Base-by-base conservation (phyloP, 2,113 vertebrate genomes). In the Cisticola juncidis region DNA sequence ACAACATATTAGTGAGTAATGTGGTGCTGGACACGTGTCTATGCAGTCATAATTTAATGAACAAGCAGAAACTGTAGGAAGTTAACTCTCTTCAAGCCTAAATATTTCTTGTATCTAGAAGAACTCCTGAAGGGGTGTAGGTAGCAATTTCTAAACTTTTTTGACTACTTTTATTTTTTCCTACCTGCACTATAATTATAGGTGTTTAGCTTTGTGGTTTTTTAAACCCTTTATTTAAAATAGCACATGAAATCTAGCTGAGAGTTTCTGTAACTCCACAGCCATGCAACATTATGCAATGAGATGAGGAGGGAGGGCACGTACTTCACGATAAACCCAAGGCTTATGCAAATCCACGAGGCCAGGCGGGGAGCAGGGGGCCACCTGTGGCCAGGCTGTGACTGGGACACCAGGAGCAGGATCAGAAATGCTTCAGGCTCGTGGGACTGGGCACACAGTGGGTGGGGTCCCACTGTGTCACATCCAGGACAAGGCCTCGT, bases 301-400 rank as follows among this genome's bases (percentile, higher is more conserved):
- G 44, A 8, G 45, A 9, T 15, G 38, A 15, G 38, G 22, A 18
- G 33, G 24, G 12, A 56, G 33, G 23, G 33, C 56, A 14, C 5
- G 5, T 24, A 33, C 68, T 40, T 70, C 25, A n/a, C 0, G 0
- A 18, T 60, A 64, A 62, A 45, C 24, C 54, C 1, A 0, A 29
- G 76, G 54, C 24, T 60, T 26, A 62, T 3, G 28, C 54, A 81
- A 82, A 68, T 58, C 4, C 44, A 8, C 8, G 70, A 18, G 26
- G 31, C 54, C 20, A 9, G 20, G 56, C 23, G 0, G 5, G 60
- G 38, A 5, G 31, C 1, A 0, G 5, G n/a, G 14, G 17, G 24
- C 12, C 54, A 25, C 54, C 29, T 47, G 47, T 25, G 54, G 79
- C 54, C 40, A 25, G 48, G 40, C 54, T 54, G 14, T 33, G 71